These are phyloP conservation scores for Sylvietta virens DNA, from an alignment of 2,113 vertebrate species.

Conservation along the genomic window DNA sequence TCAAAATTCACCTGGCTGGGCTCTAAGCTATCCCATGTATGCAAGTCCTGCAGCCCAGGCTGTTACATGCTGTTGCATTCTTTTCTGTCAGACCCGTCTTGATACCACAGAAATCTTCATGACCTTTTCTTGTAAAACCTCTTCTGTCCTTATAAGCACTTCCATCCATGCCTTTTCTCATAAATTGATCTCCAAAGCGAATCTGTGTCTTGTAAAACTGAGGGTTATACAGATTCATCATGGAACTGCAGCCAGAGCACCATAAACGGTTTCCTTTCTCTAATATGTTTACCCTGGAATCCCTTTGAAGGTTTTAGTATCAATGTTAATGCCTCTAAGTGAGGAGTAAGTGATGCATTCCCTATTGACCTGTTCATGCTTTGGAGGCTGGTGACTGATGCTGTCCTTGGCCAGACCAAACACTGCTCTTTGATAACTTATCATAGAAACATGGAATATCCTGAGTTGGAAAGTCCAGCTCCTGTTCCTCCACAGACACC, in stretches of 20 bases:
- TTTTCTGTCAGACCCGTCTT: background rate
- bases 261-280: background rate
- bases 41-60: background rate
- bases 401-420: background rate
- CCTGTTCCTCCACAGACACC: background rate
- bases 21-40: background rate
- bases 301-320: background rate
- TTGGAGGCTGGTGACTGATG: background rate
- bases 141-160: background rate
- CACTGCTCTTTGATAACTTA: background rate
- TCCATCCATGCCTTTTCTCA: background rate
- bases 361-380: background rate
- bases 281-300: background rate
- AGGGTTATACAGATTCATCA: background rate
- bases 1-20: background rate
- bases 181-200: background rate
- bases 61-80: background rate
- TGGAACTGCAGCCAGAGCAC: background rate
- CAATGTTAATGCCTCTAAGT: background rate
- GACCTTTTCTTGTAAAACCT: background rate
- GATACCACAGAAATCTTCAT: background rate
- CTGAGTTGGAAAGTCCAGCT: background rate
- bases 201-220: background rate
- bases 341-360: background rate
- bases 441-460: background rate